Evolutionary conservation across 1,140 invertebrate species (phyloP), one percentile per base, ranked within the genome.

Genomic region (Linepithema humile): DNA sequence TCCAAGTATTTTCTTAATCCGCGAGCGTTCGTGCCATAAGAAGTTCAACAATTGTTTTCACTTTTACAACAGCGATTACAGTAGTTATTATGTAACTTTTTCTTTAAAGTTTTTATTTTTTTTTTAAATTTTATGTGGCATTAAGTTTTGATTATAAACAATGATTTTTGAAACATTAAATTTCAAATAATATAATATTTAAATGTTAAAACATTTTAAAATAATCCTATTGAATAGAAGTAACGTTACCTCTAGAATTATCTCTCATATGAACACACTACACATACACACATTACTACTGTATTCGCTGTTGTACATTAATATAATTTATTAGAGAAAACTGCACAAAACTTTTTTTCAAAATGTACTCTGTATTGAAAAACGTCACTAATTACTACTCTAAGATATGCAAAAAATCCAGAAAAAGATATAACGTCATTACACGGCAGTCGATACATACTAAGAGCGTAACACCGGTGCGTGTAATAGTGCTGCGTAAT

Each of bases 401-500:
- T n/a, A 53, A 55, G 32, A 48, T 26, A 20, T 6, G 40, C n/a
- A 12, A 78, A 17, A 17, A 55, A 43, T 57, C 20, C 35, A 29
- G n/a, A n/a, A n/a, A n/a, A n/a, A n/a, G n/a, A 50, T 26, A n/a
- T 65, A 59, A 55, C 12, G 48, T 45, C 20, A 9, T 4, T n/a
- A 10, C 15, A 64, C 57, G 29, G 45, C 53, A 72, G 40, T 62
- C 82, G 43, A 82, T 69, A 48, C 43, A 43, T 23, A 35, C 50
- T 40, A 70, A 23, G 53, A 73, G 29, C 55, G 32, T 67, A 64
- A 84, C 55, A 29, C 23, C 62, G 20, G 60, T 23, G 50, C 29
- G 65, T 67, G 80, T 87, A 64, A 77, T 75, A 84, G 84, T 45
- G n/a, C 87, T 50, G 86, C 86, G 88, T 86, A 89, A 89, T 89